Base-by-base conservation (phyloP, 1,140 invertebrate species). In the Drosophila athabasca region DNA sequence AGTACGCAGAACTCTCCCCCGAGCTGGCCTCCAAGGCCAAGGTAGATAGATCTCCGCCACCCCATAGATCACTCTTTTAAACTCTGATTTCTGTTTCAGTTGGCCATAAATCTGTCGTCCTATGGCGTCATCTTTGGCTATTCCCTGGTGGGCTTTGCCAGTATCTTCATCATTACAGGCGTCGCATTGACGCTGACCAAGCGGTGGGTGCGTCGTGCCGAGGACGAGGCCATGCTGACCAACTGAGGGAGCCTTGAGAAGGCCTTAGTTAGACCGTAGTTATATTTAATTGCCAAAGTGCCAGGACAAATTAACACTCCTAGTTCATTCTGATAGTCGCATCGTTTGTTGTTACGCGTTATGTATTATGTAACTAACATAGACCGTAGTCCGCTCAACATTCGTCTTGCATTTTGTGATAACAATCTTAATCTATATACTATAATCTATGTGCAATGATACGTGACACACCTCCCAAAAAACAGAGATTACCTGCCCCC, bases 1-100 rank as follows among this genome's bases (percentile, higher is more conserved):
- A 97, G 91, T 93, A 94, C 68, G 94, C 94, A 19, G 68, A 90
- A 48, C 91, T 95, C 17, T 94, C 93, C n/a, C 74, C 93, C 24
- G 90, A 94, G n/a, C 93, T 94, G 65, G 94, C 94, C 1, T 79
- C 71, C 6, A 79, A 93, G 82, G 93, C 95, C 0, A 94, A 94
- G 72, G 84, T 94, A 13, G 11, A 6, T 8, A 13, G 1, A 24
- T 17, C 0, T 6, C 5, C 8, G 11, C 8, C 5, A 19, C 13
- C 8, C 11, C 0, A 13, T 13, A 13, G 3, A 39, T 13, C 8
- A 1, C 11, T 17, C 7, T 2, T n/a, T 35, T 29, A 9, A 17
- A 41, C 26, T 44, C 6, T 2, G 6, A 11, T 50, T 11, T 13
- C 2, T 35, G 2, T 35, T 74, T 4, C 35, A 92, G 91, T 46